These are phyloP conservation scores for Cinclus cinclus DNA, from an alignment of 2,113 vertebrate species.

Conservation along the genomic window DNA sequence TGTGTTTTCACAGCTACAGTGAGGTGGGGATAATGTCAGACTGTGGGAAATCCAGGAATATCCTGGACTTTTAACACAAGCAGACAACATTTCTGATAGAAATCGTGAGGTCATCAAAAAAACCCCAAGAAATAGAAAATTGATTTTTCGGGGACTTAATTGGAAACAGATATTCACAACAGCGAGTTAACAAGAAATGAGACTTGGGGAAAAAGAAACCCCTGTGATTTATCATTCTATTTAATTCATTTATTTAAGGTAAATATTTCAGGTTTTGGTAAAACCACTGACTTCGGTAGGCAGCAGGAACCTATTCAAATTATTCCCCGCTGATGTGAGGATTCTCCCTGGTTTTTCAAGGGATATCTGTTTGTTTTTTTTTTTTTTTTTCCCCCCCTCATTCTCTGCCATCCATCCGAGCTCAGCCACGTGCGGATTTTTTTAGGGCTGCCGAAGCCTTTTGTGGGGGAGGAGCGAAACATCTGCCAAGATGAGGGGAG, in stretches of 20 bases:
- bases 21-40: background rate
- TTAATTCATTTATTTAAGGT: background rate
- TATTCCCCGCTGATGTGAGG: background rate
- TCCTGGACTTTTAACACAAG: background rate
- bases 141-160: background rate
- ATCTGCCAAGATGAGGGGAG: background rate
- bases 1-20: background rate
- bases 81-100: background rate
- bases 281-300: background rate
- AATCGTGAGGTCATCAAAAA: background rate
- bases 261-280: background rate
- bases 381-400: background rate
- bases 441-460: background rate
- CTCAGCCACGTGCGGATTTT: background rate
- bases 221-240: background rate
- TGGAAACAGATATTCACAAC: background rate
- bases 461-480: conserved; percentile 46
- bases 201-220: fast-evolving
- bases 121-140: background rate
- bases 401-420: background rate
- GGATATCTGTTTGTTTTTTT: too few species aligned
- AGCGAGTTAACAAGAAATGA: background rate
- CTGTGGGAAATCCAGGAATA: background rate
- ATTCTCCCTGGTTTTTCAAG: too few species aligned
- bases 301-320: background rate